These are phyloP conservation scores for Drosophila equinoxialis DNA, from an alignment of 1,140 invertebrate genomes.

Conservation along the genomic window DNA sequence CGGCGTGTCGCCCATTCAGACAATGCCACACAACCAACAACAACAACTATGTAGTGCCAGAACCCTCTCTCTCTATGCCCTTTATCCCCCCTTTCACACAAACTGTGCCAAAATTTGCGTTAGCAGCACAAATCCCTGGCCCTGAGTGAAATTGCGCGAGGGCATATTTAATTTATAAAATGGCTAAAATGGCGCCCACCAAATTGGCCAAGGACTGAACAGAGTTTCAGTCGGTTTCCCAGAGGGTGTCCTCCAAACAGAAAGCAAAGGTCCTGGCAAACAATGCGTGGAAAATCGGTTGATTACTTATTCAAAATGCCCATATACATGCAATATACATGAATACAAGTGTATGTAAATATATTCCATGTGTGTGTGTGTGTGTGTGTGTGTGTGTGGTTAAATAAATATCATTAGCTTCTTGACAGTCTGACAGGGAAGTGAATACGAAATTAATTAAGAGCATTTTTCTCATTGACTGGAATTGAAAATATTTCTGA, in stretches of 20 bases:
- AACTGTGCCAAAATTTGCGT: slow-evolving; percentile 55
- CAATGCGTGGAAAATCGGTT: slow-evolving; percentile 61
- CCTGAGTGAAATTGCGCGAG: slow-evolving; percentile 49
- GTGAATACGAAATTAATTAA: slow-evolving; percentile 70
- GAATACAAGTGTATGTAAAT: slow-evolving; percentile 27
- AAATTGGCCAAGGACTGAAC: slow-evolving; percentile 34
- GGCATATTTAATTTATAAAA: slow-evolving; percentile 79
- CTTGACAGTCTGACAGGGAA: slow-evolving; percentile 20
- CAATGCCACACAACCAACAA: slow-evolving; percentile 14
- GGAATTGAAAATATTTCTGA: slow-evolving; percentile 7
- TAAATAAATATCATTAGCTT: slow-evolving; percentile 67
- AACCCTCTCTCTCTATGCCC: not conserved
- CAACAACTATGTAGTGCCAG: no score
- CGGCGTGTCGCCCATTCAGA: slow-evolving; percentile 70
- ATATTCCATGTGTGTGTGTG: slow-evolving; percentile 19
- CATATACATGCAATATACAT: slow-evolving; percentile 73
- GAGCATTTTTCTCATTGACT: slow-evolving; percentile 8
- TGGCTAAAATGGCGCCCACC: slow-evolving; percentile 49
- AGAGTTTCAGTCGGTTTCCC: slow-evolving; percentile 1
- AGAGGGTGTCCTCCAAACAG: slow-evolving; percentile 18
- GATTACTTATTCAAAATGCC: slow-evolving; percentile 76
- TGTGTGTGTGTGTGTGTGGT: slow-evolving; percentile 26
- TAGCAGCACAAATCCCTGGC: slow-evolving; percentile 27
- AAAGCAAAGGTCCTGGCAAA: slow-evolving; percentile 1
- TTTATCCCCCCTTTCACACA: slow-evolving; percentile 37